Percentiles rank a stretch among this genome's conserved stretches.
These are phyloP conservation scores for Thinocorus orbignyianus DNA, from an alignment of 2,113 vertebrate species.

Conservation along the genomic window DNA sequence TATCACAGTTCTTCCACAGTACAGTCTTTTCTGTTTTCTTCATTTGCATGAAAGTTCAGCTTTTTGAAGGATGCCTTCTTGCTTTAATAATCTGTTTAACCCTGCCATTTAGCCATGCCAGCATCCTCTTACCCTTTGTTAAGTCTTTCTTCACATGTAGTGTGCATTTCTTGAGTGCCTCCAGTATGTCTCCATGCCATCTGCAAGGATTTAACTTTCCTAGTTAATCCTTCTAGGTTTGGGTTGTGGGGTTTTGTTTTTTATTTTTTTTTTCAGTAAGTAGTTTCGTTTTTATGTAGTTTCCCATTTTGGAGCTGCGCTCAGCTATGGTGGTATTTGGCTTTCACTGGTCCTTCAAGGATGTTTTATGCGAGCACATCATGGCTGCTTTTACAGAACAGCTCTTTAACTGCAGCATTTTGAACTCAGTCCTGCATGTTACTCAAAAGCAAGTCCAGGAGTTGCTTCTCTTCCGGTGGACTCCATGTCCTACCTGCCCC, in stretches of 20 bases:
- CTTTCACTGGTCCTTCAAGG: neutral
- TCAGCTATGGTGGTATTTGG: neutral
- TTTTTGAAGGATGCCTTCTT: neutral
- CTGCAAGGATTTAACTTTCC: neutral
- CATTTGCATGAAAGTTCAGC: neutral
- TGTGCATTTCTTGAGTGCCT: neutral
- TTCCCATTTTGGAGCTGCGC: neutral
- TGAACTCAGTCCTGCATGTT: fast-evolving
- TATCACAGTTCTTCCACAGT: neutral
- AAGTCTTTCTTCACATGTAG: neutral
- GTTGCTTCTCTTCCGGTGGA: neutral
- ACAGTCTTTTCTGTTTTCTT: neutral
- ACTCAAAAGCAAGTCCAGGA: neutral
- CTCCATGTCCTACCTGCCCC: neutral
- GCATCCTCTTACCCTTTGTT: neutral
- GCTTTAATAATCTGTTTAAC: neutral
- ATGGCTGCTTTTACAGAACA: neutral
- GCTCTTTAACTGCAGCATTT: neutral
- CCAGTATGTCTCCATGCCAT: neutral
- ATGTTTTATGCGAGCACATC: neutral
- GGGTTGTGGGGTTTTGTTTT: too few relatives aligned
- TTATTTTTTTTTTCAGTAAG: neutral
- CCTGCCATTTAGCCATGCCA: neutral
- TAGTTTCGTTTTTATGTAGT: neutral
- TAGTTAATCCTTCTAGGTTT: neutral